These are phyloP conservation scores for Pseudocheirus occidentalis DNA, from an alignment of 2,797 vertebrate genomes.

Conservation along the genomic window DNA sequence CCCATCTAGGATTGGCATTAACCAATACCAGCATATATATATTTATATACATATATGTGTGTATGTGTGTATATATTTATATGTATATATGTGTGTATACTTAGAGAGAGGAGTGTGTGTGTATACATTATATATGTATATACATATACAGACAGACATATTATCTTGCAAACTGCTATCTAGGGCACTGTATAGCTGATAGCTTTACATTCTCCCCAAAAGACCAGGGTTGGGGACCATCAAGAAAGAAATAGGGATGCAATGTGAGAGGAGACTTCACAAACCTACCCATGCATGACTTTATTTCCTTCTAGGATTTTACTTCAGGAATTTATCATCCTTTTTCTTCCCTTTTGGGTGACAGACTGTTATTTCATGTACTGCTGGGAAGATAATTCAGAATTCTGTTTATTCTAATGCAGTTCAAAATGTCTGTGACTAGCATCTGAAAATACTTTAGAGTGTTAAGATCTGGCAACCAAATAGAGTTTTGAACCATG, in stretches of 20 bases:
- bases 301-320: neutral
- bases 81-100: too few relatives aligned
- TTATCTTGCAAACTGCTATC: neutral
- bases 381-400: slow-evolving; percentile 70
- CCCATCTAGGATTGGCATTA: neutral
- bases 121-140: too few relatives aligned
- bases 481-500: neutral
- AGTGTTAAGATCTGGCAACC: slow-evolving; percentile 39
- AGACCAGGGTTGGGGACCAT: neutral
- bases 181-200: neutral
- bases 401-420: slow-evolving; percentile 76
- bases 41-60: neutral
- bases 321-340: slow-evolving; percentile 27
- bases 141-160: neutral
- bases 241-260: neutral
- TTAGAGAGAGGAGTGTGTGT: too few relatives aligned
- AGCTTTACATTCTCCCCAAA: too few relatives aligned
- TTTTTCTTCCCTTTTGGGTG: slow-evolving; percentile 53
- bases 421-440: slow-evolving; percentile 62
- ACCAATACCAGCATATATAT: neutral
- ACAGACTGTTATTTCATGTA: slow-evolving; percentile 59
- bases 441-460: slow-evolving; percentile 50
- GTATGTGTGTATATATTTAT: neutral
- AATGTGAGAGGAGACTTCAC: neutral
- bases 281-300: neutral